These are phyloP conservation scores for Melipona bicolor DNA, from an alignment of 2,888 invertebrate genomes.

Conservation along the genomic window DNA sequence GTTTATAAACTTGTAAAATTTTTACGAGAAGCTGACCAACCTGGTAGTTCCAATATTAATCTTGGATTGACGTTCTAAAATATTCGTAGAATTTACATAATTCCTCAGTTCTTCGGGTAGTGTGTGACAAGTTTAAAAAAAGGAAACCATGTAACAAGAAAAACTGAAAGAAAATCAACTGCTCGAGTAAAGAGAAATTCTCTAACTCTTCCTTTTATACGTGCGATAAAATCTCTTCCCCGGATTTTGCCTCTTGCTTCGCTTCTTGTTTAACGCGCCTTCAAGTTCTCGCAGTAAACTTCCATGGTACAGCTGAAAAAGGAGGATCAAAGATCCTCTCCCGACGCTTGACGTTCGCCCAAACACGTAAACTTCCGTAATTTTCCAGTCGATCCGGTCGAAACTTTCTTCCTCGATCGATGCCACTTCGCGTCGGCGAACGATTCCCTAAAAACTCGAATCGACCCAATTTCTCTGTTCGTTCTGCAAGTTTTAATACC, in stretches of 20 bases:
- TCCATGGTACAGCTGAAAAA: background rate
- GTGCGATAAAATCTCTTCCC: background rate
- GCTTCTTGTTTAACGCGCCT: background rate
- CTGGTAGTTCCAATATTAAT: too few relatives aligned
- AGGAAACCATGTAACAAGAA: background rate
- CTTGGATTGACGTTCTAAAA: too few relatives aligned
- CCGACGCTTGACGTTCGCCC: background rate
- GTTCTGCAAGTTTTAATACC: slow-evolving; percentile 8
- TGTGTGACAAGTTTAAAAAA: background rate
- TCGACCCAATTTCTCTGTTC: background rate
- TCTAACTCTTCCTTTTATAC: background rate
- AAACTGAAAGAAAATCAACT: background rate
- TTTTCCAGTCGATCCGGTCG: slow-evolving; percentile 2
- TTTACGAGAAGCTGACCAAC: too few relatives aligned
- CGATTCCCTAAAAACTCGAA: background rate
- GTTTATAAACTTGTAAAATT: too few relatives aligned
- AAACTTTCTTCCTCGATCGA: background rate
- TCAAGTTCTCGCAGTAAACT: background rate
- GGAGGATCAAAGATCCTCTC: background rate
- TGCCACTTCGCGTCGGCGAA: too few relatives aligned
- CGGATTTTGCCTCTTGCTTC: background rate
- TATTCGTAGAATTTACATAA: background rate
- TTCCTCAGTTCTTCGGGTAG: background rate
- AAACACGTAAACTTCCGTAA: slow-evolving; percentile 2
- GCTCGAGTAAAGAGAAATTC: background rate